These are phyloP conservation scores for Hyaena hyaena DNA, from an alignment of 2,113 vertebrate genomes.

Conservation along the genomic window DNA sequence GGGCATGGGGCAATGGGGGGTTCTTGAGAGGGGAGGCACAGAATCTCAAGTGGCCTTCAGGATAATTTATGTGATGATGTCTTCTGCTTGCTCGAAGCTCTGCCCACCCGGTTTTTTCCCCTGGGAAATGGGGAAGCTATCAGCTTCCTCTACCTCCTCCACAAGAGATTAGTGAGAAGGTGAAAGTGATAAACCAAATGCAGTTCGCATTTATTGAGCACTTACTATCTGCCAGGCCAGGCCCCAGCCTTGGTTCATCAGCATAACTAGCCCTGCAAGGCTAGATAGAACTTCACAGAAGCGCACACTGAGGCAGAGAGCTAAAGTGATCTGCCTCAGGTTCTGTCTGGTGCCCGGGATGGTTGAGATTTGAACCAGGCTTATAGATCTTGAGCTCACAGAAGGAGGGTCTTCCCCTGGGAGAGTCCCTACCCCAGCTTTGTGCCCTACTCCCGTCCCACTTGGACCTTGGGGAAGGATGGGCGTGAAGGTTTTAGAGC, in stretches of 20 bases:
- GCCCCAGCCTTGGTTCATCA: neutral
- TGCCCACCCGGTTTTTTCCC: conserved; percentile 26
- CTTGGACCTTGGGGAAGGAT: neutral
- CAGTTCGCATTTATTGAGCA: neutral
- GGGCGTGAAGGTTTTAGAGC: neutral
- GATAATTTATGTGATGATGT: neutral
- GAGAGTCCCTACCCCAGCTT: neutral
- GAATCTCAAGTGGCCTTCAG: neutral
- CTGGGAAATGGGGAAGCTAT: neutral
- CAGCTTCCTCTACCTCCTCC: neutral
- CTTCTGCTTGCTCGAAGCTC: neutral
- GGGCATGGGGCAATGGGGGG: neutral
- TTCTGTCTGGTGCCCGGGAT: neutral
- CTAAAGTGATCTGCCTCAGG: neutral
- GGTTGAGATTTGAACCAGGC: neutral
- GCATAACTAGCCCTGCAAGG: neutral
- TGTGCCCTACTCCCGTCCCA: neutral
- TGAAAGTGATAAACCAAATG: neutral
- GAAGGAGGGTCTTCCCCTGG: neutral
- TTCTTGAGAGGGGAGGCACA: neutral
- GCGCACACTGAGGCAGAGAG: neutral
- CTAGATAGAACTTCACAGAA: conserved; percentile 10
- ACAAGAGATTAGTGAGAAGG: neutral
- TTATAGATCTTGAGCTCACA: neutral
- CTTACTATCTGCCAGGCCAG: neutral